A percentile compares a stretch with the other conserved stretches of the same genome.
These are phyloP conservation scores for Microtus californicus DNA, from an alignment of 2,797 vertebrate species.

Conservation along the genomic window DNA sequence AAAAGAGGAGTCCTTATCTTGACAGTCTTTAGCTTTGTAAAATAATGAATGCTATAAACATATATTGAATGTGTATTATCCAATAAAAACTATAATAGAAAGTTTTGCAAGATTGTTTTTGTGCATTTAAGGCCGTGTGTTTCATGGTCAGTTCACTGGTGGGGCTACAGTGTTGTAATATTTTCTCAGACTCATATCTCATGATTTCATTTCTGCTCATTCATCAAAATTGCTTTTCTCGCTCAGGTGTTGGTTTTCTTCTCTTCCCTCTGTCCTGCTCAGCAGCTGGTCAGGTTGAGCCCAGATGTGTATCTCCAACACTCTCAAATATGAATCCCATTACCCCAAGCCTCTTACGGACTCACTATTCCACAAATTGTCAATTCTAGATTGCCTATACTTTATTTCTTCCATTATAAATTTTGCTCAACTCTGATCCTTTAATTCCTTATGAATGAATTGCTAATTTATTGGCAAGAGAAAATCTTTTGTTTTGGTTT, in stretches of 20 bases:
- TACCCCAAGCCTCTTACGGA: neutral
- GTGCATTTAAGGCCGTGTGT: neutral
- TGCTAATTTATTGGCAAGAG: neutral
- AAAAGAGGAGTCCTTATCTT: neutral
- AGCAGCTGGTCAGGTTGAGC: neutral
- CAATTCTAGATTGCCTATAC: neutral
- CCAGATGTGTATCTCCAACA: neutral
- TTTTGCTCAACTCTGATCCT: neutral
- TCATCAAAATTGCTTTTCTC: neutral
- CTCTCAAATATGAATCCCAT: neutral
- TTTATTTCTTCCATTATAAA: neutral
- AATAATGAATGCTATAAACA: neutral
- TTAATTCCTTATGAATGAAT: neutral
- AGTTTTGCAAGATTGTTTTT: neutral
- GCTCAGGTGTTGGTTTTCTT: neutral
- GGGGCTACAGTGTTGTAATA: neutral
- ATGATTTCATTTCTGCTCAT: neutral
- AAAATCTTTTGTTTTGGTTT: too few species aligned
- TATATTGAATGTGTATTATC: neutral
- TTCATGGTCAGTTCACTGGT: neutral
- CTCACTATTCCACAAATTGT: neutral
- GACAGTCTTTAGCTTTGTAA: neutral
- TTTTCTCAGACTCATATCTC: too few species aligned
- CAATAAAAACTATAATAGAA: conserved; percentile 7
- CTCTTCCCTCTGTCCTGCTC: neutral